Percentiles rank a stretch among this genome's conserved stretches.
These are phyloP conservation scores for Trinectes maculatus DNA, from an alignment of 2,113 vertebrate genomes.

Conservation along the genomic window DNA sequence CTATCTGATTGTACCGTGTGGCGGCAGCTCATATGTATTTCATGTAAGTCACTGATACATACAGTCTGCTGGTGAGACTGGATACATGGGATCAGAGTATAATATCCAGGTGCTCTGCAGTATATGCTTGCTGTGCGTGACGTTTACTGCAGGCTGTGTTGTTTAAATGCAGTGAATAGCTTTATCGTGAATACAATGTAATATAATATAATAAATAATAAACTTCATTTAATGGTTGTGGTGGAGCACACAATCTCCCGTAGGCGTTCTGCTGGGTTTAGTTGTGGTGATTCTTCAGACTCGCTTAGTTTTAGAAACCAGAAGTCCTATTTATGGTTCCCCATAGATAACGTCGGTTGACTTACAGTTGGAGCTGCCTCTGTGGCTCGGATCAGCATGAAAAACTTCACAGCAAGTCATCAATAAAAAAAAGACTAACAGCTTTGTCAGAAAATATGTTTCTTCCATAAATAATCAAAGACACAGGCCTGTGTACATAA, in stretches of 20 bases:
- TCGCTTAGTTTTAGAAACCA: background rate
- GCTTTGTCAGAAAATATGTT: background rate
- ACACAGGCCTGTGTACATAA: background rate
- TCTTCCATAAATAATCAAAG: background rate
- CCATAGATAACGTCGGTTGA: background rate
- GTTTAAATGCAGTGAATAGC: background rate
- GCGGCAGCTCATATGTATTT: slow-evolving; percentile 10
- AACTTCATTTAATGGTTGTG: background rate
- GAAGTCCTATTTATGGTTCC: background rate
- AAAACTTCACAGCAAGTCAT: background rate
- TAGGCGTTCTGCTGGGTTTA: background rate
- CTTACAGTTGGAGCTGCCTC: background rate
- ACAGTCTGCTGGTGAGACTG: background rate
- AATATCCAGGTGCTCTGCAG: background rate
- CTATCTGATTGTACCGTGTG: slow-evolving; percentile 2
- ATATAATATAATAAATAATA: background rate
- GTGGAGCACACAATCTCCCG: background rate
- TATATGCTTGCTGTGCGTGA: background rate
- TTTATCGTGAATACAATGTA: background rate
- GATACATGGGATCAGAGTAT: background rate
- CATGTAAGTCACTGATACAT: background rate
- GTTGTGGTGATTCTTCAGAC: too few species aligned
- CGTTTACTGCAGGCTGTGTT: background rate
- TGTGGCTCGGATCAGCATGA: background rate
- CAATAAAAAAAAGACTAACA: background rate